Evolutionary conservation across 2,797 vertebrate species (phyloP).

Genomic region (Spea hammondii): DNA sequence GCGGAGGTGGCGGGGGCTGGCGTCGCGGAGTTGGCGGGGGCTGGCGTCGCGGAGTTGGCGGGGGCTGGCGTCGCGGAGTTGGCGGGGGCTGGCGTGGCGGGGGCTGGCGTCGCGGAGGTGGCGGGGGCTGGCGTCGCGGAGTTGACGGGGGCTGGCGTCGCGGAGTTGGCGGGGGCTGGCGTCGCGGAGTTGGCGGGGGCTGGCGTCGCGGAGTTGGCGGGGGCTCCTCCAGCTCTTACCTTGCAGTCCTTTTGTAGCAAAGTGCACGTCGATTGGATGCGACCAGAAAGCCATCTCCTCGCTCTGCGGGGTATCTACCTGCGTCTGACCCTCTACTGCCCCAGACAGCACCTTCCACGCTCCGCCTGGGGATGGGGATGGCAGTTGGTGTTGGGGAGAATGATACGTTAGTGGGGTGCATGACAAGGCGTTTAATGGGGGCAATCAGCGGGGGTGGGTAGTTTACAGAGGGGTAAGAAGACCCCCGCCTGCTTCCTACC

Average conservation of each 20-base stretch:
- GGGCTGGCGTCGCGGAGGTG: too few species aligned
- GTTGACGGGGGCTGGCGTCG: too few species aligned
- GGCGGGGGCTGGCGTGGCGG: too few species aligned
- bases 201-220: too few species aligned
- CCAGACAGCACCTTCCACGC: slow-evolving; percentile 87
- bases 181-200: too few species aligned
- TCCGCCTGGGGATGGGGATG: slow-evolving; percentile 69
- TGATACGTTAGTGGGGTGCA: not conserved
- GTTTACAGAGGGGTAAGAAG: not conserved
- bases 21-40: too few species aligned
- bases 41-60: too few species aligned
- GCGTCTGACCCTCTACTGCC: slow-evolving; percentile 84
- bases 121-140: too few species aligned
- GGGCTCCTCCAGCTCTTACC: slow-evolving; percentile 57
- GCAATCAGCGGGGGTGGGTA: not conserved
- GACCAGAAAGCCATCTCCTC: slow-evolving; percentile 87
- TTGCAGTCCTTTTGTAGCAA: slow-evolving; percentile 86
- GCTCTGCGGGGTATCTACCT: slow-evolving; percentile 82
- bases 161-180: too few species aligned
- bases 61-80: too few species aligned
- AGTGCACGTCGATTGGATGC: slow-evolving; percentile 88
- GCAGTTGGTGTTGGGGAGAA: not conserved
- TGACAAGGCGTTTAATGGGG: not conserved
- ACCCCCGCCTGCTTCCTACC: slow-evolving; percentile 56
- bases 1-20: too few species aligned